These are phyloP conservation scores for Semotilus atromaculatus DNA, from an alignment of 2,797 vertebrate species.

Conservation along the genomic window DNA sequence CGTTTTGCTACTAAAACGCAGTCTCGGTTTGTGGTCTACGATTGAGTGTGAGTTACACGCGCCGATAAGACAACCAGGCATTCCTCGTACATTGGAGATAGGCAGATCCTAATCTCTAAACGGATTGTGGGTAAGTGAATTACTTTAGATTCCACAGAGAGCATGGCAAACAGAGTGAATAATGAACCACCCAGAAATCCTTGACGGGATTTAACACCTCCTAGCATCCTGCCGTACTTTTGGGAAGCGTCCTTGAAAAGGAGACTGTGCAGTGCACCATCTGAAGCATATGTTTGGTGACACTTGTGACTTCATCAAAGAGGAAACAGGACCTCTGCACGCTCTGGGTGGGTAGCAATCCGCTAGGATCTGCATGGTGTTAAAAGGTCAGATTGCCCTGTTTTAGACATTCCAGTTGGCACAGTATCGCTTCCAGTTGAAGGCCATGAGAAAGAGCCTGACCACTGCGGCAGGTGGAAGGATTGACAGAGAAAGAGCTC, in stretches of 20 bases:
- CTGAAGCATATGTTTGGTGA: conserved; percentile 53
- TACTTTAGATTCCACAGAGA: conserved; percentile 73
- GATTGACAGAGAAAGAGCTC: conserved; percentile 31
- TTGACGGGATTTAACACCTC: conserved; percentile 53
- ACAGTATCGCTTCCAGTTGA: conserved; percentile 23
- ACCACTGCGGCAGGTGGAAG: conserved; percentile 8
- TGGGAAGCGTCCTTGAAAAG: conserved; percentile 17
- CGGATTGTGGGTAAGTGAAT: conserved; percentile 77
- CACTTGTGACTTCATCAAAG: conserved; percentile 53
- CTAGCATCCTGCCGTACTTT: conserved; percentile 4
- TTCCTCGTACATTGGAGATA: conserved; percentile 69
- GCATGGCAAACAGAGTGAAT: conserved; percentile 60
- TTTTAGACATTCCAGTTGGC: conserved; percentile 54
- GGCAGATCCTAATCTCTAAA: conserved; percentile 72
- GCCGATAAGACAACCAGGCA: conserved; percentile 69
- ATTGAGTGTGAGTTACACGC: conserved; percentile 37
- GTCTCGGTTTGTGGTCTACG: conserved; percentile 2
- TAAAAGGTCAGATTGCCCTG: conserved; percentile 61
- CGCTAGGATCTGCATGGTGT: conserved; percentile 57
- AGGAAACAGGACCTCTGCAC: conserved; percentile 20
- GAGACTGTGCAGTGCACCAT: conserved; percentile 16
- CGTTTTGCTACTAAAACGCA: background rate
- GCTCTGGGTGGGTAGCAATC: conserved; percentile 46
- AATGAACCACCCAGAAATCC: conserved; percentile 67
- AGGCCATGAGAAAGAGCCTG: conserved; percentile 69